Evolutionary conservation across 2,113 vertebrate species (phyloP), one percentile per base, ranked within the genome.

Genomic region (Todiramphus saurophagus): DNA sequence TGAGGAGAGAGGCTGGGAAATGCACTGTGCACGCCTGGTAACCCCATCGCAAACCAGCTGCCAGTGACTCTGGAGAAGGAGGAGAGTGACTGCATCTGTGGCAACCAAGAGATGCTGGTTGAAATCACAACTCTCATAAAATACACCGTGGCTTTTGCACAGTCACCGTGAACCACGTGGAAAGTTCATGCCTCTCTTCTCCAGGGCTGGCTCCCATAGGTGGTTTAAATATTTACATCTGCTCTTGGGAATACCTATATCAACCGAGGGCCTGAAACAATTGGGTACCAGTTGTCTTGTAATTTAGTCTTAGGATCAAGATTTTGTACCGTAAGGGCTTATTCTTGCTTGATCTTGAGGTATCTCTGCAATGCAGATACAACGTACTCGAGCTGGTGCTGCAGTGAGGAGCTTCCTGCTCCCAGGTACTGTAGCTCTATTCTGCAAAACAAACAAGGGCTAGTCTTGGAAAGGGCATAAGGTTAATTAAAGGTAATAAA

Each of bases 401-500:
- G 72, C 67, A 17, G 35, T 4, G 23, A 39, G 64, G 33, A 78
- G 44, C 21, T 15, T 27, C 50, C 30, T 53, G 31, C 44, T 93
- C 23, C 28, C 10, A 8, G 23, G 74, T 13, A 37, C 23, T 0
- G 0, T 5, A 24, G 48, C 0, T 0, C 33, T 43, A 2, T 11
- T 62, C 60, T n/a, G 44, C 44, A 62, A 55, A 84, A 35, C 30
- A n/a, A 73, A 39, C 17, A 50, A 55, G 16, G 70, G 62, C 37
- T 10, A 19, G 30, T 16, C 50, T 66, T 44, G 23, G 41, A 30
- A 88, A 82, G 35, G 33, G 16, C 18, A 10, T 33, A 30, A 48
- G 16, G 30, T 55, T 73, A 77, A 23, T 13, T 31, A 77, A 87
- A 18, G 30, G 30, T 25, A 51, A 24, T 17, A 44, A 64, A 68